Evolutionary conservation across 2,113 vertebrate genomes (phyloP), one percentile per base, ranked within the genome.

Genomic region (Ranitomeya variabilis): DNA sequence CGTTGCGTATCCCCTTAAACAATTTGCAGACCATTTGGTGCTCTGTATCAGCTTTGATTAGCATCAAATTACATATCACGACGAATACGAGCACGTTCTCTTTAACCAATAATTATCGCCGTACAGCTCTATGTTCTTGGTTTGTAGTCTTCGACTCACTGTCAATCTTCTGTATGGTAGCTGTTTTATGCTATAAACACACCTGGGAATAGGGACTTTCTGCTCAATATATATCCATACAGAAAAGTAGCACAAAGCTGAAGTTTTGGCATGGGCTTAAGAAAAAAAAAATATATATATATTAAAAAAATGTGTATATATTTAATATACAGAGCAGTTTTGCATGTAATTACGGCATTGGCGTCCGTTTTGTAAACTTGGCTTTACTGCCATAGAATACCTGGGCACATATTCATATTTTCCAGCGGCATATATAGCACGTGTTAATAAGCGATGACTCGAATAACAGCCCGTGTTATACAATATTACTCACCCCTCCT

Each of bases 141-240:
- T 74, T 45, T 18, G 15, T 1, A 45, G 71, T 37, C 37, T 74
- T 74, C 37, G 37, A 14, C 71, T 0, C 18, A 14, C 12, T 45
- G 13, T 16, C 37, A 23, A 1, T 16, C 12, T 26, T 85, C 81
- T 81, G 79, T 81, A 89, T 69, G 73, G 59, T 69, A 71, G 21
- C 13, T 13, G 74, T 59, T 83, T 80, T n/a, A 60, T 60, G 69
- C 37, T 51, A 51, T 89, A 89, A 89, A 85, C 73, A 85, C 81
- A 85, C 81, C 87, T 88, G 87, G 74, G 62, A 67, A 55, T 10
- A 55, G 14, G 10, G 0, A 21, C 55, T 69, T 83, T 83, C 81
- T 64, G 69, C 45, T 69, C 60, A 37, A 37, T 52, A 15, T 13
- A n/a, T 11, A 54, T 31, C 26, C 26, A 18, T 81, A 16, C 21